phyloP scores from a whole-genome alignment of 2,797 vertebrate genomes.

The Dipus sagitta region DNA sequence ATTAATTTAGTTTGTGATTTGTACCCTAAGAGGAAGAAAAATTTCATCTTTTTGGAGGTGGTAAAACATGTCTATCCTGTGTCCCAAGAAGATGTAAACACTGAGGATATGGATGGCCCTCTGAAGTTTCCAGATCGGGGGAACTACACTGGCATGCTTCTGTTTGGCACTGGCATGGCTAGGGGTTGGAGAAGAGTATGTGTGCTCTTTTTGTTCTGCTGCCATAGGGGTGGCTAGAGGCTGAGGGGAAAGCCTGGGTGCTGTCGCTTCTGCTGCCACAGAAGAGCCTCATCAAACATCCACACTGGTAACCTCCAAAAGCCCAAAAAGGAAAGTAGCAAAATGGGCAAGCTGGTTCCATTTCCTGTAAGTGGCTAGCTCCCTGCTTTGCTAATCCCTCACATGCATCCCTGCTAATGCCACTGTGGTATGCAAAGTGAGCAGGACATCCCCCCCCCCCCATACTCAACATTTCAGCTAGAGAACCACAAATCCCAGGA shows the following conservation, averaged over 20 bases:
- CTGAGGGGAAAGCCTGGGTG: not conserved
- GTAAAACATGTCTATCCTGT: not conserved
- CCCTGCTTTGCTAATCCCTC: conserved; percentile 46
- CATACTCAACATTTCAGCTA: conserved; percentile 74
- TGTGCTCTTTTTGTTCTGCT: not conserved
- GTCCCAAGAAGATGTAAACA: conserved; percentile 20
- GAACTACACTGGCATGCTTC: not conserved
- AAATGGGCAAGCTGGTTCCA: conserved; percentile 7
- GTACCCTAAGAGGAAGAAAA: not conserved
- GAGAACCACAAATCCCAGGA: conserved; percentile 80
- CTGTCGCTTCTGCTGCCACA: not conserved
- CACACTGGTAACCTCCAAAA: conserved; percentile 32
- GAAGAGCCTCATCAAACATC: conserved; percentile 46
- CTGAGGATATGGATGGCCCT: not conserved
- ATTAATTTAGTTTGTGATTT: not conserved
- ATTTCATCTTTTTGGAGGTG: not conserved
- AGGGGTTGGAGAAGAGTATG: too few relatives aligned
- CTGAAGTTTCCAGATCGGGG: conserved; percentile 19
- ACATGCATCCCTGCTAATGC: conserved; percentile 60
- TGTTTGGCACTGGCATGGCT: not conserved
- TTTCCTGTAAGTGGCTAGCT: conserved; percentile 32
- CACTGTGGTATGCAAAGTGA: conserved; percentile 57
- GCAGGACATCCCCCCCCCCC: not conserved
- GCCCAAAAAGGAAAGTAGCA: conserved; percentile 33
- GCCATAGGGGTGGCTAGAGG: not conserved